These are phyloP conservation scores for Pollimyrus isidori DNA, from an alignment of 2,113 vertebrate genomes.

Conservation along the genomic window DNA sequence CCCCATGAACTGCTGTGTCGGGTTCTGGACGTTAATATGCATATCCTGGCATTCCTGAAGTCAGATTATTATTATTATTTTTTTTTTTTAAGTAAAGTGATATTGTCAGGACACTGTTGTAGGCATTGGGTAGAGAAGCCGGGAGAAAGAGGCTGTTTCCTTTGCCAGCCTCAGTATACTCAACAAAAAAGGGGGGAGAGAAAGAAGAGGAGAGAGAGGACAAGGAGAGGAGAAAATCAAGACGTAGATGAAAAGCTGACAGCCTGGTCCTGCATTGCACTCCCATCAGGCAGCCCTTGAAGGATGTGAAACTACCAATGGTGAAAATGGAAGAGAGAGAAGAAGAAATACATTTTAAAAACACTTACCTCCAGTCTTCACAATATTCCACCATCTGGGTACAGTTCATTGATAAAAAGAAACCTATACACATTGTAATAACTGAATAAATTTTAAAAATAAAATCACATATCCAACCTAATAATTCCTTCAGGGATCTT, in stretches of 20 bases:
- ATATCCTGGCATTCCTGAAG: not conserved
- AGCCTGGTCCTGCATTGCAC: conserved; percentile 11
- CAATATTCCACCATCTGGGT: not conserved
- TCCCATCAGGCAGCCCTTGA: not conserved
- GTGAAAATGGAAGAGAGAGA: conserved; percentile 17
- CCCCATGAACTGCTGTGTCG: not conserved
- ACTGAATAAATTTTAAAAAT: conserved; percentile 1
- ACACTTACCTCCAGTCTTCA: conserved; percentile 46
- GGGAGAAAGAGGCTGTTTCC: not conserved
- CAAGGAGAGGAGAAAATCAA: not conserved
- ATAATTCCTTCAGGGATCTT: not conserved
- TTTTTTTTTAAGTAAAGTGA: conserved; percentile 15
- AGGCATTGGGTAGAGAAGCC: conserved; percentile 20
- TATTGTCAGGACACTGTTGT: conserved; percentile 30
- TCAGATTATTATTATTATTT: not conserved
- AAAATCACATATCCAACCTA: not conserved
- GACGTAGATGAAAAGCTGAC: conserved; percentile 20
- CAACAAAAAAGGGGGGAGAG: conserved; percentile 24
- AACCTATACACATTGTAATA: not conserved
- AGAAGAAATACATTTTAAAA: not conserved
- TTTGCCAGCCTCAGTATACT: conserved; percentile 30
- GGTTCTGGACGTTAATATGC: not conserved
- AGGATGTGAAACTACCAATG: conserved; percentile 11
- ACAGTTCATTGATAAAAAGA: not conserved
- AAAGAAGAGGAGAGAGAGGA: conserved; percentile 11